phyloP scores from a whole-genome alignment of 2,888 invertebrate species.

The Ichneumoninae sp. region DNA sequence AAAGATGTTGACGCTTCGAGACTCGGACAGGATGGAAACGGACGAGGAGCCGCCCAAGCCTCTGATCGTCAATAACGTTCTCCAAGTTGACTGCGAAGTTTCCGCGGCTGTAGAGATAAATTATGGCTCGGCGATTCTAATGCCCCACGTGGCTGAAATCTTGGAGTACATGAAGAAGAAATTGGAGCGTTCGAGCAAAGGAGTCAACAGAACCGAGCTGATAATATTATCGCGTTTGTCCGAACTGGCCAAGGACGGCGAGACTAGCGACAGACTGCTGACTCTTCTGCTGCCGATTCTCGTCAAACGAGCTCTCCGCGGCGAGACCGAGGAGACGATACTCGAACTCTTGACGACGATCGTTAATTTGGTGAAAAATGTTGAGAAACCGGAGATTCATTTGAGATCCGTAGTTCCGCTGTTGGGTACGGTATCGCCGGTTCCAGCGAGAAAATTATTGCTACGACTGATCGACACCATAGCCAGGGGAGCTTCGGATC shows the following conservation, averaged over 20 bases:
- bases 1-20: slow-evolving; percentile 88
- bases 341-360: slow-evolving; percentile 90
- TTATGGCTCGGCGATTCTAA: slow-evolving; percentile 90
- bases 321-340: slow-evolving; percentile 89
- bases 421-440: slow-evolving; percentile 88
- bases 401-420: slow-evolving; percentile 90
- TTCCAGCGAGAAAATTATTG: slow-evolving; percentile 89
- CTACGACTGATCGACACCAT: slow-evolving; percentile 88
- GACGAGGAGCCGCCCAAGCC: slow-evolving; percentile 70
- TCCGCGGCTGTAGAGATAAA: slow-evolving; percentile 85
- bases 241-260: slow-evolving; percentile 89
- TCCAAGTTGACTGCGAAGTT: slow-evolving; percentile 67
- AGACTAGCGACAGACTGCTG: slow-evolving; percentile 89
- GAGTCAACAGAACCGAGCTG: slow-evolving; percentile 89
- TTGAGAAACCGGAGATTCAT: slow-evolving; percentile 88
- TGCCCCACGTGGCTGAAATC: slow-evolving; percentile 90
- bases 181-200: slow-evolving; percentile 87
- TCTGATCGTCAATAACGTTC: slow-evolving; percentile 72
- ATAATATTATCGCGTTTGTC: slow-evolving; percentile 91
- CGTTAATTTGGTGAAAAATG: slow-evolving; percentile 90
- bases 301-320: slow-evolving; percentile 87
- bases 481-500: slow-evolving; percentile 83
- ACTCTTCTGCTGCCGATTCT: slow-evolving; percentile 90
- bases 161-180: slow-evolving; percentile 89
- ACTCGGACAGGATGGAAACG: slow-evolving; percentile 85